Base-by-base conservation (phyloP, 2,797 vertebrate species). In the Numenius phaeopus region DNA sequence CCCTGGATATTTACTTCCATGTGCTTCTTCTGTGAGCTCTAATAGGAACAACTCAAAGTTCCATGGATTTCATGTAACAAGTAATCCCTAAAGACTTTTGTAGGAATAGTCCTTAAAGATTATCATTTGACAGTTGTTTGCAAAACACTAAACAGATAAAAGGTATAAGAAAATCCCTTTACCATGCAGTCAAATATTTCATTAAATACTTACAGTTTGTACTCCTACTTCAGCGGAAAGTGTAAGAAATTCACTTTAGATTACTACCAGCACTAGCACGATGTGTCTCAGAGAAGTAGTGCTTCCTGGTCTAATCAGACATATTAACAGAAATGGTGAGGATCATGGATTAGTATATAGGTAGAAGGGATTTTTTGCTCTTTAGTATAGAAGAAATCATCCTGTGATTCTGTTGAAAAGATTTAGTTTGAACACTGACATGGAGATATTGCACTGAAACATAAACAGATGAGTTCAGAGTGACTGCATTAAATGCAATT, bases 401-500 rank as follows among this genome's bases (percentile, higher is more conserved):
- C 32, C n/a, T 66, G 20, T 71, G n/a, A 58, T 69, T 85, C 46
- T 83, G 64, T 27, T 90, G 73, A 92, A 95, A 89, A 80, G 59
- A 65, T 84, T 86, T 57, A 32, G 7, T 90, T 97, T 89, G 57
- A 90, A 82, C 49, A 39, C 66, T 30, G 50, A 52, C 65, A 46
- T 7, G 3, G 79, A 89, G 71, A 90, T 65, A 81, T 5, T 93
- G 58, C 64, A 69, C 80, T 87, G 89, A 93, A 91, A 65, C 42
- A 62, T 80, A 87, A 91, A 55, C 44, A 67, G 55, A 83, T 81
- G 70, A 79, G 2, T 30, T 94, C 73, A 91, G 89, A 93, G 82
- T 39, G 9, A 89, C 81, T 91, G 86, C 59, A n/a, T 54, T 62
- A 92, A 92, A 94, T 91, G 72, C 79, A 96, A 81, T 97, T 96